Percentiles rank a stretch among this genome's conserved stretches.
Evolutionary conservation across 2,113 vertebrate genomes (phyloP).

Genomic region (cat (Felis catus)): F.catus_Fca126_mat1.0 CM031426.1:28694501-28695000

Average conservation of each 20-base stretch:
- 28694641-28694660: background rate
- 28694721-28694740: background rate
- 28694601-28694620: background rate
- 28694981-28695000: background rate
- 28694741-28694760: background rate
- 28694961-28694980: background rate
- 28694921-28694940: background rate
- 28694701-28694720: background rate
- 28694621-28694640: background rate
- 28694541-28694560: background rate
- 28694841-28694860: background rate
- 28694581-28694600: background rate
- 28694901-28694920: background rate
- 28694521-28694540: background rate
- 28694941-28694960: background rate
- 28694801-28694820: background rate
- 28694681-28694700: background rate
- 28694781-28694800: background rate
- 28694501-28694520: background rate
- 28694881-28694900: background rate
- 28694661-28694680: background rate
- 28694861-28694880: background rate
- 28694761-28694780: background rate
- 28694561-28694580: background rate
- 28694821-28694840: background rate